phyloP scores from a whole-genome alignment of 2,888 invertebrate genomes.

The Rhingia rostrata region DNA sequence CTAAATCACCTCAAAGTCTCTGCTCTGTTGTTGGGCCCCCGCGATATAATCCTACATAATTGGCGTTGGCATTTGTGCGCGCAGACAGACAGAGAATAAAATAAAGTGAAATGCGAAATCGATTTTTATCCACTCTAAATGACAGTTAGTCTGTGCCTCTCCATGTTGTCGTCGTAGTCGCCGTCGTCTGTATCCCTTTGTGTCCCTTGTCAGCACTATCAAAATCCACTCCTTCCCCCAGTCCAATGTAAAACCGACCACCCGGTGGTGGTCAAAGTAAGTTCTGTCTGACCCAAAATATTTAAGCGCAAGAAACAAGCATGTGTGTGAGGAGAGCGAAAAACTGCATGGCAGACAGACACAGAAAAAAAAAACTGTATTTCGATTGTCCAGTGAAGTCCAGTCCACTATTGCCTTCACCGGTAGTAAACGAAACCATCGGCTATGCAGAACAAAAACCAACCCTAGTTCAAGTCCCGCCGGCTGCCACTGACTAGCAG shows the following conservation, averaged over 20 bases:
- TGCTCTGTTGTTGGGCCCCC: slow-evolving; percentile 39
- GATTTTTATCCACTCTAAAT: slow-evolving; percentile 73
- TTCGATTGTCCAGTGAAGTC: slow-evolving; percentile 45
- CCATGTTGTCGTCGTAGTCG: slow-evolving; percentile 3
- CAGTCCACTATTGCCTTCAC: slow-evolving; percentile 15
- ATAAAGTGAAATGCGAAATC: slow-evolving; percentile 69
- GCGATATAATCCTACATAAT: slow-evolving; percentile 64
- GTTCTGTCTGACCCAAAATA: slow-evolving; percentile 72
- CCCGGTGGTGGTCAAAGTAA: slow-evolving; percentile 58
- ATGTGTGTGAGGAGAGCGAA: slow-evolving; percentile 16
- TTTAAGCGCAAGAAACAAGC: slow-evolving; percentile 50
- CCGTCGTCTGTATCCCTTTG: slow-evolving; percentile 5
- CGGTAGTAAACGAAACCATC: slow-evolving; percentile 54
- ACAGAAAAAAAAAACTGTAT: slow-evolving; percentile 39
- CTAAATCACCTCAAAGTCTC: slow-evolving; percentile 37
- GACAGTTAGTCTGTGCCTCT: slow-evolving; percentile 59
- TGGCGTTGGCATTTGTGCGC: slow-evolving; percentile 67
- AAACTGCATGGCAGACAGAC: slow-evolving; percentile 64
- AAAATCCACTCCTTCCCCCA: slow-evolving; percentile 31
- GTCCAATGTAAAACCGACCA: slow-evolving; percentile 27
- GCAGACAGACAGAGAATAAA: slow-evolving; percentile 59
- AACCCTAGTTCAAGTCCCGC: slow-evolving; percentile 26
- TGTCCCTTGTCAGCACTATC: slow-evolving; percentile 58
- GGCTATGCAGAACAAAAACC: slow-evolving; percentile 33
- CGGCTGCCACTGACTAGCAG: slow-evolving; percentile 19